Evolutionary conservation across 1,140 invertebrate genomes (phyloP), one percentile per base, ranked within the genome.

Genomic region (Myzus persicae): DNA sequence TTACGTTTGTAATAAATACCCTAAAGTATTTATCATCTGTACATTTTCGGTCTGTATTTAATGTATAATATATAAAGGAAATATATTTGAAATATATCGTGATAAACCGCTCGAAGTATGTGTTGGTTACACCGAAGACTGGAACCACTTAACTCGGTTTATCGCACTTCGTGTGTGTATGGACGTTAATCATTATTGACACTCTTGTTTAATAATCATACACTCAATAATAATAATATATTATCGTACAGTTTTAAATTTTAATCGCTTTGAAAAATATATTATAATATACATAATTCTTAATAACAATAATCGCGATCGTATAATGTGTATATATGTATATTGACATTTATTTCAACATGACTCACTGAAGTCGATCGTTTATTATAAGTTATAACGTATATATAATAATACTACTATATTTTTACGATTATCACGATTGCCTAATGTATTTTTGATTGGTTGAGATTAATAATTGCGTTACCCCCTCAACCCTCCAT

Each of bases 161-260:
- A 85, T 85, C 84, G 26, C 42, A 85, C 40, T 85, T 85, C 14
- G 42, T 85, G 46, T 3, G 2, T 44, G 8, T 42, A 42, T 82
- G 7, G 3, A 67, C 59, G 59, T 76, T 76, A 76, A 40, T 84
- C 24, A 44, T 44, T 26, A 40, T 85, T 85, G 84, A 85, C 31
- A 85, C 84, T 85, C 82, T 44, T 85, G 42, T 85, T 85, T 85
- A 85, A 7, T 85, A 76, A 76, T 5, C 59, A 14, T n/a, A 76
- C 59, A 76, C n/a, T 8, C 26, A 54, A 76, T n/a, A 76, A 76
- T 76, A n/a, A 76, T 76, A 67, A 67, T 67, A 76, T 67, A 76
- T 18, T 76, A 76, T 76, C 59, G 31, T 76, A 18, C 59, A 67
- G 59, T 76, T 76, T 76, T 76, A 76, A 76, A 76, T 76, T 76